These are phyloP conservation scores for Tonatia bakeri DNA, from an alignment of 2,113 vertebrate genomes.

Conservation along the genomic window DNA sequence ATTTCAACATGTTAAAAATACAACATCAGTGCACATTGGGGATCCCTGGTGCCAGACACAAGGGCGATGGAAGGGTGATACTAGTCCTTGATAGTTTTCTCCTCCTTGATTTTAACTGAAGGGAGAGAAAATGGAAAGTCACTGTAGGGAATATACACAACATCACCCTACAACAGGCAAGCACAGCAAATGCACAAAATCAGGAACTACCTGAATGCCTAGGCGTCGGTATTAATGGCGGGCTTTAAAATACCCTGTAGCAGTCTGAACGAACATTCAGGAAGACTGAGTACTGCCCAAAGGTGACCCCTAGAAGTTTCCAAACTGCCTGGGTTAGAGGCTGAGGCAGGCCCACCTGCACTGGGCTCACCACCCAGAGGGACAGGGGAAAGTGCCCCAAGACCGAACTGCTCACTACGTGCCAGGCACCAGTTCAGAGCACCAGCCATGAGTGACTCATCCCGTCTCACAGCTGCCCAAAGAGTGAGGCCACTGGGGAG, in stretches of 20 bases:
- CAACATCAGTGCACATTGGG: constrained; percentile 73
- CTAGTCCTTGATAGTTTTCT: constrained; percentile 83
- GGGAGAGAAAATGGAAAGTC: neutral
- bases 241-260: neutral
- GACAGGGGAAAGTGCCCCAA: neutral
- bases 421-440: accelerated
- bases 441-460: accelerated
- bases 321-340: neutral
- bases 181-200: accelerated
- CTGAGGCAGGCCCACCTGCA: accelerated
- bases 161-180: accelerated
- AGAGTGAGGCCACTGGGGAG: neutral
- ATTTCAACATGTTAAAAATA: constrained; percentile 31
- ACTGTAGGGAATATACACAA: accelerated
- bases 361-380: too few species aligned
- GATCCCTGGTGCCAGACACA: constrained; percentile 60
- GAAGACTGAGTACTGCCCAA: neutral
- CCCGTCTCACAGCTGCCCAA: neutral
- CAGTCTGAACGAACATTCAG: neutral
- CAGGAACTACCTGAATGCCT: accelerated
- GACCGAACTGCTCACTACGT: neutral
- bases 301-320: neutral
- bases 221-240: accelerated
- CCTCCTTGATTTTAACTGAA: constrained; percentile 82
- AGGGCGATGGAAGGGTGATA: neutral